These are phyloP conservation scores for Manis javanica DNA, from an alignment of 2,797 vertebrate genomes.

Conservation along the genomic window DNA sequence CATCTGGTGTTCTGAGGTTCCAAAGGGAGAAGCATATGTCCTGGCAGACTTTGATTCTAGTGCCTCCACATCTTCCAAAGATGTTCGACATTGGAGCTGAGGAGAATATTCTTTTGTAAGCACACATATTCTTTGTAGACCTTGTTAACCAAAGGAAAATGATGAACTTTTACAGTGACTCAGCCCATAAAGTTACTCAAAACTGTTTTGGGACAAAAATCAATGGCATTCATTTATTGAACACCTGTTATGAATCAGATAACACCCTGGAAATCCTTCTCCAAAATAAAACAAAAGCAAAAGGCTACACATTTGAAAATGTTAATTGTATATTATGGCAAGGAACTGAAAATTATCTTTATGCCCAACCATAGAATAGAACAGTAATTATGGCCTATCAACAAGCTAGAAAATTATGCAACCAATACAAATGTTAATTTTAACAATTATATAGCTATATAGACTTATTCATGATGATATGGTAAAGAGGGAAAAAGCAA, in stretches of 20 bases:
- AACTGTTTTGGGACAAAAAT: conserved; percentile 49
- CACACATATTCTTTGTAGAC: not conserved
- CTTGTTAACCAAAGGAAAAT: not conserved
- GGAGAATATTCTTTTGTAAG: not conserved
- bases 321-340: not conserved
- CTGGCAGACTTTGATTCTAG: not conserved
- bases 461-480: not conserved
- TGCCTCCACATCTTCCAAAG: not conserved
- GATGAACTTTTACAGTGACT: not conserved
- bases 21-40: not conserved
- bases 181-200: not conserved
- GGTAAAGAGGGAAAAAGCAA: not conserved
- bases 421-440: not conserved
- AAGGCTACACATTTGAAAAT: conserved; percentile 28
- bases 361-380: not conserved
- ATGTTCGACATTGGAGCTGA: not conserved
- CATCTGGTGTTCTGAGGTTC: not conserved
- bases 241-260: not conserved
- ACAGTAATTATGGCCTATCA: not conserved
- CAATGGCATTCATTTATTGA: conserved; percentile 20
- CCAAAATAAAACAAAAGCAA: conserved; percentile 2
- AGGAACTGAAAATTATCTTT: conserved; percentile 47
- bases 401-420: conserved; percentile 3
- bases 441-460: not conserved
- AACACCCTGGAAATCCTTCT: not conserved